Conservation (phyloP, 2,113 vertebrate species). For the Azemiops feae region DNA sequence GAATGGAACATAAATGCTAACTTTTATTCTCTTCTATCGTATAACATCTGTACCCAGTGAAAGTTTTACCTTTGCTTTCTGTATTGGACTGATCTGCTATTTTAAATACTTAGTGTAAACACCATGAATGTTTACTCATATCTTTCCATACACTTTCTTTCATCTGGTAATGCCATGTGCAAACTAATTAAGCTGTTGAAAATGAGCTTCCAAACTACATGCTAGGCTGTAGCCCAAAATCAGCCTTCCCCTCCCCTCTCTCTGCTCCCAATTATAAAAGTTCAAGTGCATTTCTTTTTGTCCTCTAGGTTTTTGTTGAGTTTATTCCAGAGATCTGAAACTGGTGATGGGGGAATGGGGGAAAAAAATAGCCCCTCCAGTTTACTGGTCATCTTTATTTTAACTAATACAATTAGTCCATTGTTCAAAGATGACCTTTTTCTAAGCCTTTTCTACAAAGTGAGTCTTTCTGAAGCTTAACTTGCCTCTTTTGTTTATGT, state of each 20-base stretch:
- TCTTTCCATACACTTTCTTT: background rate
- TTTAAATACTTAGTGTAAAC: background rate
- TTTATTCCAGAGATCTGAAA: slow-evolving; percentile 2
- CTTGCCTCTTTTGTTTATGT: background rate
- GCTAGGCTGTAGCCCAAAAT: background rate
- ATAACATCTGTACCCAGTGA: background rate
- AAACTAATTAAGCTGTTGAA: background rate
- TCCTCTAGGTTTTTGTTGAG: slow-evolving; percentile 6
- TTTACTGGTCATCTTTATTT: background rate
- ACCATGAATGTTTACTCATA: background rate
- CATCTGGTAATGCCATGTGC: background rate
- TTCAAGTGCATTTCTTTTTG: background rate
- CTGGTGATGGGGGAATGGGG: background rate
- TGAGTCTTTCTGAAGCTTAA: slow-evolving; percentile 34
- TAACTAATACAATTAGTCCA: background rate
- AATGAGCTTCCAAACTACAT: background rate
- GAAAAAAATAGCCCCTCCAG: too few species aligned
- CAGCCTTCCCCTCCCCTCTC: background rate
- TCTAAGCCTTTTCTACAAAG: background rate
- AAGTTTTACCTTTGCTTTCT: background rate
- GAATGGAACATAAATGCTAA: background rate
- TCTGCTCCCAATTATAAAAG: background rate
- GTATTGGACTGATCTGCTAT: background rate
- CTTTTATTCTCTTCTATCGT: background rate
- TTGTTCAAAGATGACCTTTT: background rate